Base-by-base conservation (phyloP, 2,113 vertebrate genomes). In the Rhinolophus sinicus region DNA sequence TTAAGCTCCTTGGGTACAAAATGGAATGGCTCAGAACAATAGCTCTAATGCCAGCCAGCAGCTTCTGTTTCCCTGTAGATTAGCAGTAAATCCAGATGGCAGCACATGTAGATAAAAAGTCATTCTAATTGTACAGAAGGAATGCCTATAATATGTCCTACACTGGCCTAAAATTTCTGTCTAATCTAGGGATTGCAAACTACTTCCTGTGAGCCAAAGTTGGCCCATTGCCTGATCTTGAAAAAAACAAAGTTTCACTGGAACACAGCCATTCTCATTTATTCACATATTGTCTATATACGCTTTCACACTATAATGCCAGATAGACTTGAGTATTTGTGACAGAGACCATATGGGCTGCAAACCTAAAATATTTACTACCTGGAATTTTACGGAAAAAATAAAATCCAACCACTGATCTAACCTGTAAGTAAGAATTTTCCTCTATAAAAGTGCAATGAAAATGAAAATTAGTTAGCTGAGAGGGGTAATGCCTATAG, bases 301-400 rank as follows among this genome's bases (percentile, higher is more conserved):
- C 38, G 2, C 26, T 83, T 64, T 90, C 50, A 78, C 38, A 50
- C 19, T 40, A 13, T 9, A 81, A 47, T 78, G 54, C 3, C 30
- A 54, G 33, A 58, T 44, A 62, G 33, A 58, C 6, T 5, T 85
- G 64, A 81, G 24, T 83, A 44, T 69, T 58, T 95, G 70, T 60
- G 38, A 76, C 76, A 82, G 58, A 84, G 50, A 70, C 84, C 56
- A 75, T 38, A 67, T 54, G 35, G 50, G 54, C 67, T 81, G 18
- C 40, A 62, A 86, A 67, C 22, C 18, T 72, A 76, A 95, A 94
- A n/a, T 44, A 76, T 90, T 89, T 90, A 76, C 62, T 73, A 24
- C 47, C 24, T 80, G 10, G 0, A 70, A 11, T 44, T 91, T 80
- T 82, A 75, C 3, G 72, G n/a, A 1, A 56, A 72, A 64, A 65